Base-by-base conservation (phyloP, 1,140 invertebrate species). In the Ceratosolen solmsi region DNA sequence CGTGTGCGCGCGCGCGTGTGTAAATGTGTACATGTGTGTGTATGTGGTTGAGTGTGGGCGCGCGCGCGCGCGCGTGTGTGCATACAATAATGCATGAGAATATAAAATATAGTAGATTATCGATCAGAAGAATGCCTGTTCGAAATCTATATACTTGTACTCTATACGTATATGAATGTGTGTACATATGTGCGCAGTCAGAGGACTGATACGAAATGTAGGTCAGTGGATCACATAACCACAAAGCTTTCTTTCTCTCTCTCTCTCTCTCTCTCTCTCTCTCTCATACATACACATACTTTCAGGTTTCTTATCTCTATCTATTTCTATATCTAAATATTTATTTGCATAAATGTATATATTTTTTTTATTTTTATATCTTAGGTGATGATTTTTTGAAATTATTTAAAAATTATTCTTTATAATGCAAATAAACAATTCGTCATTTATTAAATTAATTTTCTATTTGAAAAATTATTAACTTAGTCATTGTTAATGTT, bases 211-310 rank as follows among this genome's bases (percentile, higher is more conserved):
- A 84, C 82, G 84, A 86, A 88, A 91, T 91, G 88, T 89, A 89
- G 90, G 90, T 91, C 89, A 91, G 84, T 88, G 86, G 87, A 89
- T 89, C 88, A 86, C 85, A 83, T 82, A 88, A 89, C 86, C 87
- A 74, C 87, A 86, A 87, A 87, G 85, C 63, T 75, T n/a, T 71
- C 81, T 85, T 87, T 87, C 87, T 22, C 3, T 88, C 86, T 87
- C 87, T 87, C 7, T 54, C 13, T 73, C 30, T 65, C 33, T 30
- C 84, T 87, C 86, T 83, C 58, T 79, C 84, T 77, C 84, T 86
- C 87, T 78, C 54, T 60, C 25, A n/a, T n/a, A n/a, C n/a, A n/a
- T n/a, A n/a, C n/a, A n/a, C n/a, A n/a, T n/a, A 7, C 41, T 27
- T 25, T 80, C 71, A 7, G 5, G 5, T 13, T 49, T 25, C 72